phyloP scores from a whole-genome alignment of 37 sponge, comb jelly and placozoan genomes.

The Lycopodina hypogea region DNA sequence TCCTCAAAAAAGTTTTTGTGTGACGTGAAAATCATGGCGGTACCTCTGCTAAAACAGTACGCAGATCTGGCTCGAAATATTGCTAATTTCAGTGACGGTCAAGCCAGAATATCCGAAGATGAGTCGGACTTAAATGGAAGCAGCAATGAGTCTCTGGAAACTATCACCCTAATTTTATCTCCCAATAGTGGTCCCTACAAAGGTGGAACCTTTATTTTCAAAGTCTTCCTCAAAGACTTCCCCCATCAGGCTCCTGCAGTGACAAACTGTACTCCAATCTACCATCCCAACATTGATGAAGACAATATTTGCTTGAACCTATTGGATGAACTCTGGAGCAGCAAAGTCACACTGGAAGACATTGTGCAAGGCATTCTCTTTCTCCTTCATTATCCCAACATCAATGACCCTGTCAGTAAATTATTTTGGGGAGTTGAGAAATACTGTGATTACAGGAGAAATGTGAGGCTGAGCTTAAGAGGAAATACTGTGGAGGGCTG shows the following conservation, averaged over 20 bases:
- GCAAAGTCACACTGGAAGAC: constrained; percentile 58
- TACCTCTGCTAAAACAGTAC: constrained; percentile 48
- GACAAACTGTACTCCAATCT: constrained; percentile 44
- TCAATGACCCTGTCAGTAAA: constrained; percentile 66
- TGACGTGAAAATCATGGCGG: neutral
- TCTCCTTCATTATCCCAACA: constrained; percentile 65
- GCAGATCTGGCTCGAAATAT: constrained; percentile 29
- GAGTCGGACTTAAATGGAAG: neutral
- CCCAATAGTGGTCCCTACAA: constrained; percentile 48
- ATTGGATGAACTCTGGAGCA: constrained; percentile 61
- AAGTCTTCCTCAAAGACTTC: constrained; percentile 49
- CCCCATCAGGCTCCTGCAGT: constrained; percentile 46
- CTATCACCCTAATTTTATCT: constrained; percentile 18
- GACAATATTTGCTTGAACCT: constrained; percentile 62
- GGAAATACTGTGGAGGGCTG: constrained; percentile 40
- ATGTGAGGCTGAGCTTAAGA: constrained; percentile 34
- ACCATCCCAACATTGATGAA: constrained; percentile 76
- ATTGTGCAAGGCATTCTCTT: constrained; percentile 76
- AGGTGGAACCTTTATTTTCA: constrained; percentile 54
- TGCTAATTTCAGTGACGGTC: constrained; percentile 36
- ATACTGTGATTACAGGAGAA: constrained; percentile 25
- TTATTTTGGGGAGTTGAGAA: constrained; percentile 45
- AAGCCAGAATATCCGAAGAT: constrained; percentile 12
- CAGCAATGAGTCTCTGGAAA: neutral
- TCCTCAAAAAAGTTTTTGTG: no score